Conservation (phyloP, 2,888 invertebrate genomes). For the Mylabris sibirica region DNA sequence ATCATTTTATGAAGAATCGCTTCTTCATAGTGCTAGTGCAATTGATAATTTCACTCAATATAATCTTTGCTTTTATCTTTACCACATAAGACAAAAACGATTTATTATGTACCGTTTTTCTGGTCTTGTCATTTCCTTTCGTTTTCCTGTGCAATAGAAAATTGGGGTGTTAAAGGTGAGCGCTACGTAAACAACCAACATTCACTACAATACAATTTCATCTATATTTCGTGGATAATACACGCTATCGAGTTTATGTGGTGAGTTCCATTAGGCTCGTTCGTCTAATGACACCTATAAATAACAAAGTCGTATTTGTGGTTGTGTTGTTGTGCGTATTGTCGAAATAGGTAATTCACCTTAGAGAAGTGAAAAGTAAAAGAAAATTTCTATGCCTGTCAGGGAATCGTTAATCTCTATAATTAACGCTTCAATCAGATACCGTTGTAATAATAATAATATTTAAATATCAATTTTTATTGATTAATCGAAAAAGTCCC, state of each 20-base stretch:
- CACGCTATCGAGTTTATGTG: constrained; percentile 14
- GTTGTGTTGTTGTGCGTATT: background rate
- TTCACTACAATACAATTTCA: background rate
- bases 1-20: no score
- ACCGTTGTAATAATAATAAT: no score
- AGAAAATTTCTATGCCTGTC: background rate
- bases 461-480: background rate
- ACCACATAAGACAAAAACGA: background rate
- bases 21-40: no score
- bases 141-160: background rate
- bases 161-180: background rate
- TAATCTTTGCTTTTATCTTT: no score
- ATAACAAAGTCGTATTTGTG: constrained; percentile 8
- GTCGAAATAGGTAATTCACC: background rate
- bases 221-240: background rate
- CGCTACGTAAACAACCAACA: background rate
- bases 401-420: no score
- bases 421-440: no score
- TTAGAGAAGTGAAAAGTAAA: background rate
- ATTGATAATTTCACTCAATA: no score
- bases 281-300: constrained; percentile 16
- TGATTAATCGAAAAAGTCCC: background rate
- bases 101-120: background rate
- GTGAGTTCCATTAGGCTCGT: constrained; percentile 16
- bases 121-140: background rate